Base-by-base conservation (phyloP, 2,888 invertebrate genomes). In the Pasiphila rectangulata region DNA sequence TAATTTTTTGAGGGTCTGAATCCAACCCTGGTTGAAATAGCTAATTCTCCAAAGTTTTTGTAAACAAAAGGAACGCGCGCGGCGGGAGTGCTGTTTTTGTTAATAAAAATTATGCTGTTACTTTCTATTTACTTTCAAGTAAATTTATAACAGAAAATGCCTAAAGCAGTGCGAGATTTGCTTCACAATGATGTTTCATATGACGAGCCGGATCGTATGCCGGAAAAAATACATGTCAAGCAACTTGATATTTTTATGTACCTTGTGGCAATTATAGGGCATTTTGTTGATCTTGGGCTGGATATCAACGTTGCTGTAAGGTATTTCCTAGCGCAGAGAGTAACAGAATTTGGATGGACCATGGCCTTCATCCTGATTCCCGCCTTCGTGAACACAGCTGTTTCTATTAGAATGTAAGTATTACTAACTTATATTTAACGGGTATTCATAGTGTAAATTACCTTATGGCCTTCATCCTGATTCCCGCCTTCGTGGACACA, bases 401-500 rank as follows among this genome's bases (percentile, higher is more conserved):
- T 95, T 40, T 94, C 94, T 38, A 89, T 93, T 56, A 82, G 93
- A 75, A 95, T 95, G 95, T 93, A 78, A 89, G 90, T 90, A n/a
- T n/a, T 49, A 2, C 37, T 13, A 36, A 1, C 15, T 36, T 52
- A 44, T 56, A 38, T 16, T 21, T 39, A 48, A n/a, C n/a, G n/a
- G n/a, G n/a, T n/a, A n/a, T n/a, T n/a, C n/a, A n/a, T n/a, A n/a
- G n/a, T n/a, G n/a, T n/a, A n/a, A n/a, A n/a, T n/a, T n/a, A n/a
- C n/a, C n/a, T n/a, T n/a, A 71, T 93, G 32, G 89, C 88, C 21
- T 94, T 95, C 67, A 93, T 95, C 56, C 81, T 94, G 34, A 73
- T 94, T 59, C 95, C 95, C 34, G 94, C 94, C 0, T 85, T 95
- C 54, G 91, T 94, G 17, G 95, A 93, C 72, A 94, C 94, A 6